These are phyloP conservation scores for Reinhardtius hippoglossoides DNA, from an alignment of 2,113 vertebrate species.

Conservation along the genomic window DNA sequence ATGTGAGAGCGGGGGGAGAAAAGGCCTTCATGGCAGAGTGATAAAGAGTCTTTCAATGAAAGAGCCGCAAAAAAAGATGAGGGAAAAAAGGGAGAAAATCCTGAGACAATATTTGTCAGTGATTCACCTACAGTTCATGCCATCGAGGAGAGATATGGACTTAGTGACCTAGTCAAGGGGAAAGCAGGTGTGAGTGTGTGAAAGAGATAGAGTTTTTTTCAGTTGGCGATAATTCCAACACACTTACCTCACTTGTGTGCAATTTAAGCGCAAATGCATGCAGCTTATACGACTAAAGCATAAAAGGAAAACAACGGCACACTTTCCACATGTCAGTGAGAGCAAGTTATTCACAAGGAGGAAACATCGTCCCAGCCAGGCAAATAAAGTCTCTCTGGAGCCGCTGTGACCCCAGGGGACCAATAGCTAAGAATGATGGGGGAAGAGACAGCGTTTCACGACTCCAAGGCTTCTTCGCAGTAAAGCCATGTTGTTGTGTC, in stretches of 20 bases:
- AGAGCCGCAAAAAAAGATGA: constrained; percentile 46
- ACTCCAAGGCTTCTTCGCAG: constrained; percentile 60
- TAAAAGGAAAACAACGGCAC: constrained; percentile 3
- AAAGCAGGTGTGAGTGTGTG: constrained; percentile 72
- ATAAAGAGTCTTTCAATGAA: constrained; percentile 68
- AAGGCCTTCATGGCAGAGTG: constrained; percentile 62
- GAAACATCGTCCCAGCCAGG: constrained; percentile 40
- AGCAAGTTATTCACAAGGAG: constrained; percentile 53
- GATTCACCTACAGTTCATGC: constrained; percentile 74
- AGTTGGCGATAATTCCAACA: constrained; percentile 37
- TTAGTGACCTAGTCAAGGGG: constrained; percentile 73
- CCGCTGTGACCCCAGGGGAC: constrained; percentile 54
- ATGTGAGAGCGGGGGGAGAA: constrained; percentile 67
- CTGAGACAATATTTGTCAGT: constrained; percentile 80
- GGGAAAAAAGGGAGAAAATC: constrained; percentile 68
- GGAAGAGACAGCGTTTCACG: constrained; percentile 37
- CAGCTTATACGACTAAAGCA: background rate
- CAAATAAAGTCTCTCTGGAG: constrained; percentile 54
- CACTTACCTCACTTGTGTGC: constrained; percentile 36
- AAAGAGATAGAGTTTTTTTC: constrained; percentile 6
- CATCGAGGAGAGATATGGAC: constrained; percentile 66
- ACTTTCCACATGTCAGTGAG: constrained; percentile 31
- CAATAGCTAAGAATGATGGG: constrained; percentile 62
- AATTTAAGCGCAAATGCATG: constrained; percentile 27
- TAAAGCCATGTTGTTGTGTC: constrained; percentile 46